Conservation (phyloP, 2,797 vertebrate genomes). For the Hirundo rustica region DNA sequence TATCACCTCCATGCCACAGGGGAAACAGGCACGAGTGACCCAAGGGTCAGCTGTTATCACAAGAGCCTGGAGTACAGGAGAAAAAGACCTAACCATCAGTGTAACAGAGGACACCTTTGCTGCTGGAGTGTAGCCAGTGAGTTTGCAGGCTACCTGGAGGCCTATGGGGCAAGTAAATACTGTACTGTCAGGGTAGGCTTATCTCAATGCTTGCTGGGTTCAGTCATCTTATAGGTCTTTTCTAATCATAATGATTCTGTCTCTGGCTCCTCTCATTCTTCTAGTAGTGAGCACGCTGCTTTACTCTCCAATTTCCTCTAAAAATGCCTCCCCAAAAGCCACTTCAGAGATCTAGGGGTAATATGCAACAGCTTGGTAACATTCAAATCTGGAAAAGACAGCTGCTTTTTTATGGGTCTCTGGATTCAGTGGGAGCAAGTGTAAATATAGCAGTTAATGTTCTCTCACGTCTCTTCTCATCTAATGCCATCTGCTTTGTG, state of each 20-base stretch:
- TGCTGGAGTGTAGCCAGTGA: not conserved
- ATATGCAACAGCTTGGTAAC: not conserved
- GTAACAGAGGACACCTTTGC: not conserved
- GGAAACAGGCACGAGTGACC: not conserved
- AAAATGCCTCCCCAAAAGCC: not conserved
- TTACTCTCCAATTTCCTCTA: not conserved
- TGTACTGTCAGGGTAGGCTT: not conserved
- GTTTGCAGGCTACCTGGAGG: not conserved
- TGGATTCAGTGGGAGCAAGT: slow-evolving; percentile 6
- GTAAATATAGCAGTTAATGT: slow-evolving; percentile 53
- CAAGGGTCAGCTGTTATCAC: not conserved
- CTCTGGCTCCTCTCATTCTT: not conserved
- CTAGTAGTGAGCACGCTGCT: not conserved
- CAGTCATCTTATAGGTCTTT: not conserved
- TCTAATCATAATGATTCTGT: not conserved
- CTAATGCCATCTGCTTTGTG: slow-evolving; percentile 38
- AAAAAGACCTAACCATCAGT: not conserved
- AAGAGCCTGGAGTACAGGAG: not conserved
- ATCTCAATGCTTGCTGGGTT: not conserved
- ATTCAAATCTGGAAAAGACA: not conserved
- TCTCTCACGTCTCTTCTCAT: not conserved
- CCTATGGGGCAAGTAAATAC: not conserved
- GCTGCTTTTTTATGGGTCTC: slow-evolving; percentile 49
- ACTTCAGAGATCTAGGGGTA: not conserved
- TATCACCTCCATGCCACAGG: not conserved